Evolutionary conservation across 2,797 vertebrate genomes (phyloP).

Genomic region (Dermochelys coriacea): DNA sequence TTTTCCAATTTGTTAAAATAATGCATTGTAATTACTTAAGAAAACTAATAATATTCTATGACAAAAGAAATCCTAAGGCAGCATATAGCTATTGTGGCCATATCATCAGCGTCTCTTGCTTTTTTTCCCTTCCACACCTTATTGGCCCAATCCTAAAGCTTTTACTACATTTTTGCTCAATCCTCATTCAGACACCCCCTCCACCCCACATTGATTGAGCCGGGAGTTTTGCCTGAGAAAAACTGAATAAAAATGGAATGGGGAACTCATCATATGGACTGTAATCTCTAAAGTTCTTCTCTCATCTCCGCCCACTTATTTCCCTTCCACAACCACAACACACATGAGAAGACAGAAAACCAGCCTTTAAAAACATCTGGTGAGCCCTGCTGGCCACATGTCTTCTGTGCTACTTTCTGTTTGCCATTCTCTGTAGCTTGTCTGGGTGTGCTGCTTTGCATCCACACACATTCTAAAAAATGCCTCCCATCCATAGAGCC

Average conservation of each 20-base stretch:
- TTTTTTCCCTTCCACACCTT: accelerated
- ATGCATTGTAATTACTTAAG: not conserved
- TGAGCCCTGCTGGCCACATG: too few species aligned
- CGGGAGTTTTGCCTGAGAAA: accelerated
- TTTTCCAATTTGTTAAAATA: slow-evolving; percentile 19
- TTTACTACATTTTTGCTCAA: not conserved
- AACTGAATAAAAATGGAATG: not conserved
- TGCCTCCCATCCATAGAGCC: not conserved
- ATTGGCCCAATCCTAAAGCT: not conserved
- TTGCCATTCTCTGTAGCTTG: not conserved
- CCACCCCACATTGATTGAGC: not conserved
- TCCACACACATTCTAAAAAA: not conserved
- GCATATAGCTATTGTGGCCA: not conserved
- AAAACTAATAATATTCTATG: not conserved
- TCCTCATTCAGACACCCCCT: not conserved
- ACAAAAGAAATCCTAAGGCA: not conserved
- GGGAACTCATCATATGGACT: not conserved
- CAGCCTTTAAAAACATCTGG: not conserved
- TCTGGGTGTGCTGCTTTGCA: not conserved
- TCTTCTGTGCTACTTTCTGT: not conserved
- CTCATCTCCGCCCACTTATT: not conserved
- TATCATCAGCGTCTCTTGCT: not conserved
- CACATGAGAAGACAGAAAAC: not conserved
- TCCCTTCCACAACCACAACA: not conserved
- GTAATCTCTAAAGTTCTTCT: not conserved